phyloP scores from a whole-genome alignment of 2,797 vertebrate species.

The Liasis olivaceus region DNA sequence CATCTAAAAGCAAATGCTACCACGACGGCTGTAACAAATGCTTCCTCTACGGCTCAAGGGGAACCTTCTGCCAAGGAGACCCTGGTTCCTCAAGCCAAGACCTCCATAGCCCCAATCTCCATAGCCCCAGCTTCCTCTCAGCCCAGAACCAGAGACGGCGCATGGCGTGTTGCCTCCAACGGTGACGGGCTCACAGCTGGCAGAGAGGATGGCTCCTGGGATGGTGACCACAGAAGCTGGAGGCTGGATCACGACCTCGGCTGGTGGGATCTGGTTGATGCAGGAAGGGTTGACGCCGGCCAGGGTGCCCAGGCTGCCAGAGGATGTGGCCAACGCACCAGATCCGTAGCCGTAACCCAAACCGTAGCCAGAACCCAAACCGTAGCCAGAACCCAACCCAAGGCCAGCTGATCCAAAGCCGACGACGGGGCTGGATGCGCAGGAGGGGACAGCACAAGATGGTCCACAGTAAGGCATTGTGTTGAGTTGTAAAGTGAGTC shows the following conservation, averaged over 20 bases:
- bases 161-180: neutral
- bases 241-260: neutral
- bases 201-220: slow-evolving; percentile 4
- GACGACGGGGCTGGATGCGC: neutral
- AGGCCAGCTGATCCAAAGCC: neutral
- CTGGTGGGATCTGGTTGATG: slow-evolving; percentile 6
- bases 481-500: neutral
- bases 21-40: too few relatives aligned
- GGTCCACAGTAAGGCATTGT: neutral
- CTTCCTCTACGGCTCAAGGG: too few relatives aligned
- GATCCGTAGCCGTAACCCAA: neutral
- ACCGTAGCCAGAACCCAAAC: neutral
- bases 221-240: fast-evolving
- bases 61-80: too few relatives aligned
- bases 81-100: too few relatives aligned
- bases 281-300: neutral
- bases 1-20: neutral
- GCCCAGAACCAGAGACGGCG: neutral
- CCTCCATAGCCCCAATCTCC: neutral
- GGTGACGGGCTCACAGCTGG: neutral
- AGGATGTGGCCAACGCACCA: neutral
- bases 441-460: neutral
- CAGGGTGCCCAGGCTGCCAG: neutral
- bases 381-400: neutral
- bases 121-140: too few relatives aligned